Base-by-base conservation (phyloP, 2,888 invertebrate genomes). In the Nomada goodeniana region DNA sequence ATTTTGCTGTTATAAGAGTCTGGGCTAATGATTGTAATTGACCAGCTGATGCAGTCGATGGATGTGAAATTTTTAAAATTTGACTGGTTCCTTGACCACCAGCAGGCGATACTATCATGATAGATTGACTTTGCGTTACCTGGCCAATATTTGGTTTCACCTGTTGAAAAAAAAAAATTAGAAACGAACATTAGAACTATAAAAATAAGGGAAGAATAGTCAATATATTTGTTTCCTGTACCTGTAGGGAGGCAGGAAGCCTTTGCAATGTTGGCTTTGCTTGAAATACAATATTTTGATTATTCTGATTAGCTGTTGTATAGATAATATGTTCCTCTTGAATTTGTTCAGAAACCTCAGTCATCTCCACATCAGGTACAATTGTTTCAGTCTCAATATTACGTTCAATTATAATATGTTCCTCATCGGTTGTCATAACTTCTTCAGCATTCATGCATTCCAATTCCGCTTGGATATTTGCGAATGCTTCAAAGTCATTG, bases 391-490 rank as follows among this genome's bases (percentile, higher is more conserved):
- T 70, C 26, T 92, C 91, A 52, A 86, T 81, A 57, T 86, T 90
- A 50, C 85, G 88, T 52, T 89, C 89, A 3, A 89, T 82, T 29
- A 89, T 82, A 53, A 89, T 85, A 44, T 89, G 89, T 1, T 91
- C 90, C 9, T 92, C 91, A 13, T 92, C 92, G 0, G 92, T 92
- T 20, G 93, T 91, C 84, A 94, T 92, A n/a, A 93, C 93, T 88
- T 93, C 93, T 73, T 93, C 92, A 0, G 93, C 89, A 64, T 92
- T 92, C 91, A 93, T 93, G 20, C 92, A 92, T 71, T 94, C 94
- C 47, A 94, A 86, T 83, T 94, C 94, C 0, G 94, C 93, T 85
- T 94, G 93, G 75, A 94, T 93, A 72, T 92, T 93, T n/a, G 93
- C 94, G 55, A 94, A 90, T 18, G 93, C 91, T 80, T 94, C 94